phyloP scores from a whole-genome alignment of 2,113 vertebrate species.

The Spilogale gracilis region DNA sequence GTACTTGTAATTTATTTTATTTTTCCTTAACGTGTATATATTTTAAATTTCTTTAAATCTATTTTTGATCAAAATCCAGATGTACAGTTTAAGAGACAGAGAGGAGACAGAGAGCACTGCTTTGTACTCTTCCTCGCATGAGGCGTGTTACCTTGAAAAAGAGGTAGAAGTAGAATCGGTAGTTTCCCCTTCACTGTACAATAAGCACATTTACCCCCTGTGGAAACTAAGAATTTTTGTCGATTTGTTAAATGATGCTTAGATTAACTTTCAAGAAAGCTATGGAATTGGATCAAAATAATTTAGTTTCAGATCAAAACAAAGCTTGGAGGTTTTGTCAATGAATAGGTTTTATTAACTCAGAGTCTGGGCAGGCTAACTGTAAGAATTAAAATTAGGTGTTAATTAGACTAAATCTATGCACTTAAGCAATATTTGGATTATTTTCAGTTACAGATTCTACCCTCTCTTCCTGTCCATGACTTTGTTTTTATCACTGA shows the following conservation, averaged over 20 bases:
- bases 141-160: neutral
- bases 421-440: neutral
- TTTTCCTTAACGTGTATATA: neutral
- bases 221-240: neutral
- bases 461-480: neutral
- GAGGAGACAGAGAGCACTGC: neutral
- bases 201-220: neutral
- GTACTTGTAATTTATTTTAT: neutral
- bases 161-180: neutral
- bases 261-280: neutral
- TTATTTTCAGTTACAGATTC: neutral
- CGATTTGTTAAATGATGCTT: conserved; percentile 21
- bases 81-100: neutral
- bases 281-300: neutral
- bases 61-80: neutral
- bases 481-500: neutral
- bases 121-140: neutral
- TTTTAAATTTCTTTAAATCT: neutral
- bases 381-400: neutral
- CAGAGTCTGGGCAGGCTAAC: neutral
- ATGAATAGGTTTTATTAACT: neutral
- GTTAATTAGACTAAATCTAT: neutral
- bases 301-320: conserved; percentile 29
- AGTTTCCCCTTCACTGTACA: neutral
- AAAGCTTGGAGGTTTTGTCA: neutral